Evolutionary conservation across 2,797 vertebrate genomes (phyloP).

Genomic region (Poeciliopsis infans): DNA sequence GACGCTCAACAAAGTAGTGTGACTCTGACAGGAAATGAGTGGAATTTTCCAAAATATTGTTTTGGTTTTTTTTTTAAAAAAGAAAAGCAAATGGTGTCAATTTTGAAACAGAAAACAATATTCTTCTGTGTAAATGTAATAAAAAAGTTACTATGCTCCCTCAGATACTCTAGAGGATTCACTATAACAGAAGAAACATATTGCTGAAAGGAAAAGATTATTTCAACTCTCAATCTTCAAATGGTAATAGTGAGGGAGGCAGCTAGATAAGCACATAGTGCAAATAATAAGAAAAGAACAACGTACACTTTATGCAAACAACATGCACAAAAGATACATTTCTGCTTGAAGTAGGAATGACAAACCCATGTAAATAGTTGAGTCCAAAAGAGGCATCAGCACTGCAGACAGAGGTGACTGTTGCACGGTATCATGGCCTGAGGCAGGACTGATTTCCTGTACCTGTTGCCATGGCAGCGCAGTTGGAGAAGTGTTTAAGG

Average conservation of each 20-base stretch:
- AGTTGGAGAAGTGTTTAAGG: slow-evolving; percentile 2
- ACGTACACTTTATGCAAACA: background rate
- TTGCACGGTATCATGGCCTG: background rate
- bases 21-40: background rate
- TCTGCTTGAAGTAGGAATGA: background rate
- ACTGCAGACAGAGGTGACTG: background rate
- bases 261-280: background rate
- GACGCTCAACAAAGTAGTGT: too few species aligned
- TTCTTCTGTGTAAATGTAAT: background rate
- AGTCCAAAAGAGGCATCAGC: background rate
- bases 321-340: background rate
- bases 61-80: too few species aligned
- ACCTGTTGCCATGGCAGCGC: slow-evolving; percentile 1
- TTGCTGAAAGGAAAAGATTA: background rate
- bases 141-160: too few species aligned
- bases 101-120: background rate
- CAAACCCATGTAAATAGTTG: background rate
- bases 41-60: background rate
- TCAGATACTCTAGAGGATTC: background rate
- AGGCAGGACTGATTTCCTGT: background rate
- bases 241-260: background rate
- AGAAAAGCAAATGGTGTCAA: background rate
- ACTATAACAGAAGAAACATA: background rate
- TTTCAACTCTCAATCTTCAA: background rate
- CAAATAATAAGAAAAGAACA: background rate